Evolutionary conservation across 2,888 invertebrate species (phyloP), one percentile per base, ranked within the genome.

Genomic region (Entomobrya multifasciata): DNA sequence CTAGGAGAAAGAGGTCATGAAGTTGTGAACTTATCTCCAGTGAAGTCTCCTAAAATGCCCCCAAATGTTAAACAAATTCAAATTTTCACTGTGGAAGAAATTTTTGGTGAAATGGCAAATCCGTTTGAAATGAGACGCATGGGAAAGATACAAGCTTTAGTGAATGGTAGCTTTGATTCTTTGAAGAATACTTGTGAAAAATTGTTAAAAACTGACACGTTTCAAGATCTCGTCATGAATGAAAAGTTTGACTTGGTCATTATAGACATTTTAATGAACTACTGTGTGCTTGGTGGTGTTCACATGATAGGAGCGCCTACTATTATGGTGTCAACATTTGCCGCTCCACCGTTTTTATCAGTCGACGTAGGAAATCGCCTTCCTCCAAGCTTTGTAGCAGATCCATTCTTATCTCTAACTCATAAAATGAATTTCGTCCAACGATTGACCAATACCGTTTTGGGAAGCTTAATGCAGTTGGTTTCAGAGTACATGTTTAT

Each of bases 201-300:
- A 27, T 0, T 81, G 0, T 5, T 80, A 4, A 55, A 74, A 52
- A 77, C 76, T 1, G 77, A 86, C 15, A 30, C 20, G 0, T 81
- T 81, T 20, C 76, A 70, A n/a, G 17, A 78, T 17, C 30, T 90
- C 0, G 36, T 88, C 1, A 49, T 25, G 20, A 77, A 76, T 8
- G 86, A 85, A 55, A 77, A 36, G 36, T 91, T 90, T 82, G 92
- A 92, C 79, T 77, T 92, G 17, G 87, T 92, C 5, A 83, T 92
- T 17, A 87, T 91, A 2, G 91, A 91, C 52, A 83, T 90, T 70
- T 93, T 94, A 89, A 90, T 93, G 41, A 93, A 93, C 89, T 94
- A 94, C 89, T 93, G 93, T 10, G 90, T 93, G 1, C 17, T 62
- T 17, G 88, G 87, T 60, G 49, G 55, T 11, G 30, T 88, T 6